These are phyloP conservation scores for Leuciscus waleckii DNA, from an alignment of 2,797 vertebrate genomes.

Conservation along the genomic window DNA sequence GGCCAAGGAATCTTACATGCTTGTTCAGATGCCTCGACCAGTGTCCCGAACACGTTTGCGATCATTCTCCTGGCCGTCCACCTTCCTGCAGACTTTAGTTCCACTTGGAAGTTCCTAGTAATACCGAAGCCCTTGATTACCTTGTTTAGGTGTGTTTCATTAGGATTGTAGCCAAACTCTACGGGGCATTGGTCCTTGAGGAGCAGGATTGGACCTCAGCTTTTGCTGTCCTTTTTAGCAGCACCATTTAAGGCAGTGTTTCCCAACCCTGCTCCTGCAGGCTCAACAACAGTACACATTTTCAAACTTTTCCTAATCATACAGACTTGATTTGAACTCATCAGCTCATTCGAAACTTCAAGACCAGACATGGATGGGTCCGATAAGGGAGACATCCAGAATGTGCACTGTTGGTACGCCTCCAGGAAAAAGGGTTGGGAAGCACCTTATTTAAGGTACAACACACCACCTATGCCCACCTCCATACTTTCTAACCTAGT, in stretches of 20 bases:
- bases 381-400: background rate
- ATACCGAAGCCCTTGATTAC: background rate
- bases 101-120: background rate
- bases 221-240: background rate
- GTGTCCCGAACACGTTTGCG: background rate
- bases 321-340: background rate
- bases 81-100: background rate
- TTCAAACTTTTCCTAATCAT: background rate
- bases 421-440: background rate
- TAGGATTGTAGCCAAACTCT: background rate
- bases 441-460: background rate
- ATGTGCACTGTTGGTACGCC: background rate
- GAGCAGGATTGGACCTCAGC: background rate
- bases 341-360: background rate
- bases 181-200: background rate
- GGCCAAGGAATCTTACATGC: background rate
- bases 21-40: background rate
- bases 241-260: background rate
- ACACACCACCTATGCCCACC: background rate
- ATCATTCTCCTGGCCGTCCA: too few species aligned
- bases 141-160: background rate
- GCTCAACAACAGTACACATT: background rate
- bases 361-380: background rate
- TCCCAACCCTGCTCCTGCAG: background rate
- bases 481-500: background rate